Evolutionary conservation across 2,888 invertebrate genomes (phyloP).

Genomic region (Drosophila dives): DNA sequence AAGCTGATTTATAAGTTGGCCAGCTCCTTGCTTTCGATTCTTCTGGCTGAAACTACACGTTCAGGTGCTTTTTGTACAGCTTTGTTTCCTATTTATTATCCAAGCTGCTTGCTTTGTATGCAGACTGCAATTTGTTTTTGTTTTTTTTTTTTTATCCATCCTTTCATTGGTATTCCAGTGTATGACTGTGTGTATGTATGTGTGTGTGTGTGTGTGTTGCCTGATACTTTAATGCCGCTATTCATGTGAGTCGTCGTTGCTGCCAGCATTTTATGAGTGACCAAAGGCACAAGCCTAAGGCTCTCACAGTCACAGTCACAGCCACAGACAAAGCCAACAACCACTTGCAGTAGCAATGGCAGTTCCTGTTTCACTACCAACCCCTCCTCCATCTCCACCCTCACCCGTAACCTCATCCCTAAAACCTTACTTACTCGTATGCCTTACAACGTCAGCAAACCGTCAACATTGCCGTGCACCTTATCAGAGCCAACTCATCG

Average conservation of each 20-base stretch:
- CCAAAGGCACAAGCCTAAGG: conserved; percentile 29
- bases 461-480: conserved; percentile 49
- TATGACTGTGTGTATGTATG: not conserved
- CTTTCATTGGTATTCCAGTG: not conserved
- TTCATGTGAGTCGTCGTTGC: conserved; percentile 54
- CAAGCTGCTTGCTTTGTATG: conserved; percentile 43
- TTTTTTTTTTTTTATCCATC: not conserved
- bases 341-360: conserved; percentile 21
- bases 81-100: conserved; percentile 30
- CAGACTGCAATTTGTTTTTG: conserved; percentile 70
- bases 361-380: conserved; percentile 18
- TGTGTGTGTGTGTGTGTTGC: conserved; percentile 22
- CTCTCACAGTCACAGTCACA: conserved; percentile 26
- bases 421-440: not conserved
- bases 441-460: conserved; percentile 28
- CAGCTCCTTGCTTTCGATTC: conserved; percentile 31
- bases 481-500: conserved; percentile 53
- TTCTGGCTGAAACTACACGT: not conserved
- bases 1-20: conserved; percentile 58
- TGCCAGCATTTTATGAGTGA: conserved; percentile 65
- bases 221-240: conserved; percentile 75
- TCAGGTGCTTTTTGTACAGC: conserved; percentile 32
- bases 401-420: not conserved
- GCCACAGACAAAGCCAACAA: conserved; percentile 9
- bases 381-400: not conserved